phyloP scores from a whole-genome alignment of 2,797 vertebrate genomes.

The Poeciliopsis infans region DNA sequence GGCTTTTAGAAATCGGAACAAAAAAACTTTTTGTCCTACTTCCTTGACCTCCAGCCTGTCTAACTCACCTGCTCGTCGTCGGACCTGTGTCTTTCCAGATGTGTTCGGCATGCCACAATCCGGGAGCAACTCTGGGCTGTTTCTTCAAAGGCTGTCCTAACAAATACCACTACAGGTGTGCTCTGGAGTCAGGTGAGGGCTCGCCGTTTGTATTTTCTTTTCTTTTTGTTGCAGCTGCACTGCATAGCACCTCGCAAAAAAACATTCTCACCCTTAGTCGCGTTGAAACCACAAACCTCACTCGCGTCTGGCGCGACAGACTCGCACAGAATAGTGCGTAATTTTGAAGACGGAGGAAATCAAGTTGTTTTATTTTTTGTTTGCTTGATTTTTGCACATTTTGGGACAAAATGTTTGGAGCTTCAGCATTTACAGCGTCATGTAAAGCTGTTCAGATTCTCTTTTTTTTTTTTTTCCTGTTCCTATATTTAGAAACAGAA shows the following conservation, averaged over 20 bases:
- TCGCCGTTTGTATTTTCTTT: background rate
- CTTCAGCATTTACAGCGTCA: too few relatives aligned
- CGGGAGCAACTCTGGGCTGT: constrained; percentile 80
- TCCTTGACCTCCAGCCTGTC: background rate
- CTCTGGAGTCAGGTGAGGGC: constrained; percentile 76
- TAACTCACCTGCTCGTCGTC: background rate
- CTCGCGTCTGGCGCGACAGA: background rate
- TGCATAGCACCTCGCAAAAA: background rate
- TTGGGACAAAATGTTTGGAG: too few relatives aligned
- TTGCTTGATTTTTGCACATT: too few relatives aligned
- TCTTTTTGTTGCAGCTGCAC: background rate
- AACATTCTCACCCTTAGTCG: background rate
- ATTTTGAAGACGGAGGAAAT: too few relatives aligned
- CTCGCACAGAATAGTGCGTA: background rate
- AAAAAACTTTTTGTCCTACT: background rate
- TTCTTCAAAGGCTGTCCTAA: constrained; percentile 82
- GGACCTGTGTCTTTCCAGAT: constrained; percentile 53
- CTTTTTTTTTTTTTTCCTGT: too few relatives aligned
- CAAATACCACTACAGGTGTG: constrained; percentile 85
- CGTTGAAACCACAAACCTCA: background rate
- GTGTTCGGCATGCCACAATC: constrained; percentile 73
- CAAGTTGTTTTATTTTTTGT: too few relatives aligned
- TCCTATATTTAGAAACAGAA: background rate
- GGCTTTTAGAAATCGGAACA: background rate
- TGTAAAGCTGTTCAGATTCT: too few relatives aligned